Conservation (phyloP, 2,888 invertebrate species). For the Coecobrya sp. region DNA sequence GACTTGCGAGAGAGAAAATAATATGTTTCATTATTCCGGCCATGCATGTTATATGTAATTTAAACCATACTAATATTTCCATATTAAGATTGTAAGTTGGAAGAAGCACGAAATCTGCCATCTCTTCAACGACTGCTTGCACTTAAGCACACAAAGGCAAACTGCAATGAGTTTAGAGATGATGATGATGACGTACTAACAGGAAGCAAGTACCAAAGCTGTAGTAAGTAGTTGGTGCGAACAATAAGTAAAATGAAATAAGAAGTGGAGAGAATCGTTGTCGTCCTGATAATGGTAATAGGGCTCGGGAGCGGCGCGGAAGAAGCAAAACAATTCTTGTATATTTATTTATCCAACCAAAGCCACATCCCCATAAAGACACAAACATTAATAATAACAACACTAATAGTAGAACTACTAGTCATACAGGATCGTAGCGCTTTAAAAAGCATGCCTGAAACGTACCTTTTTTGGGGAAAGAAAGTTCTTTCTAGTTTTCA, state of each 20-base stretch:
- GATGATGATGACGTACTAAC: slow-evolving; percentile 30
- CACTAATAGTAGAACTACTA: background rate
- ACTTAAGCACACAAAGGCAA: slow-evolving; percentile 24
- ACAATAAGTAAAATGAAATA: slow-evolving; percentile 43
- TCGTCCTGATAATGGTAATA: slow-evolving; percentile 32
- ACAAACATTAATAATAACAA: slow-evolving; percentile 50
- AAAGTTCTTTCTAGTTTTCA: slow-evolving; percentile 40
- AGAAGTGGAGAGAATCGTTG: slow-evolving; percentile 11
- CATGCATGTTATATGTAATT: slow-evolving; percentile 60
- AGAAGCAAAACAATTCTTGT: slow-evolving; percentile 39
- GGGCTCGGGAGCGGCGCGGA: background rate
- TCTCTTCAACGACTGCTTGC: slow-evolving; percentile 3
- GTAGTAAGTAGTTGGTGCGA: slow-evolving; percentile 9
- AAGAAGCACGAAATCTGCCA: slow-evolving; percentile 27
- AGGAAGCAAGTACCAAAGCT: background rate
- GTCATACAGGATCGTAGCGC: background rate
- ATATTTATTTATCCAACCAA: slow-evolving; percentile 61
- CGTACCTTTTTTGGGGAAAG: slow-evolving; percentile 32
- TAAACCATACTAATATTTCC: background rate
- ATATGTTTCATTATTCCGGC: slow-evolving; percentile 54
- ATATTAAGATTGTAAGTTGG: slow-evolving; percentile 18
- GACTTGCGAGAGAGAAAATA: slow-evolving; percentile 48
- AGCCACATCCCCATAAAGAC: slow-evolving; percentile 26
- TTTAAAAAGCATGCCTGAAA: slow-evolving; percentile 17
- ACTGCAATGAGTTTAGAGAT: slow-evolving; percentile 33